Evolutionary conservation across 53 echinoderm and acorn worm species (phyloP), one percentile per base, ranked within the genome.

Genomic region (Astropecten irregularis): DNA sequence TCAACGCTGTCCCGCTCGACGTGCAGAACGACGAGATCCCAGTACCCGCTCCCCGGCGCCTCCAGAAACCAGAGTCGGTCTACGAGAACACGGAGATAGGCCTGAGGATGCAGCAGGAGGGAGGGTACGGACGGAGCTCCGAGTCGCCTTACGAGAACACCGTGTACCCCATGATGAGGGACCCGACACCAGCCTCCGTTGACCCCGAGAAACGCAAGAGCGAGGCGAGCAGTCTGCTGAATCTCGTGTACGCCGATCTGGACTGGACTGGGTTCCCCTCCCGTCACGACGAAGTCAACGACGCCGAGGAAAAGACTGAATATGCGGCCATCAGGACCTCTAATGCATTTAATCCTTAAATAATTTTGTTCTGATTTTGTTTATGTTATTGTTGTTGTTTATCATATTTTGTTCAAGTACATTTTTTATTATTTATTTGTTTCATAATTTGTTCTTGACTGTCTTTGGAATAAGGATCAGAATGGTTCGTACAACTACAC

Each of bases 171-270:
- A 35, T 50, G 52, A 35, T 31, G 73, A 76, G 57, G 16, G 76
- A 57, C 4, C 10, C 58, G 13, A 23, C 44, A 27, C 27, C 38
- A 25, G 34, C 59, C 3, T 40, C 59, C 6, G 0, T 9, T 15
- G 76, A 76, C 38, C 59, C 25, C 1, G 60, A 76, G 14, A 76
- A 58, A 16, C 76, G 76, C 14, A 57, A 56, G 40, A 76, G 76
- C 33, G 76, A 76, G 40, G 59, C 59, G 13, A 57, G 76, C 38
- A 76, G 76, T 39, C 56, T 76, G 58, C 76, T 76, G 21, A 76
- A 83, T 49, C 61, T 87, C 1, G 73, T 87, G 38, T 91, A 91
- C 69, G 91, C 87, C 25, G 87, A 91, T 49, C 40, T 91, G 49
- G 91, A 91, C 77, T 91, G 87, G 87, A 63, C 83, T 9, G 68